Conservation (phyloP, 2,888 invertebrate genomes). For the Seira musarum region DNA sequence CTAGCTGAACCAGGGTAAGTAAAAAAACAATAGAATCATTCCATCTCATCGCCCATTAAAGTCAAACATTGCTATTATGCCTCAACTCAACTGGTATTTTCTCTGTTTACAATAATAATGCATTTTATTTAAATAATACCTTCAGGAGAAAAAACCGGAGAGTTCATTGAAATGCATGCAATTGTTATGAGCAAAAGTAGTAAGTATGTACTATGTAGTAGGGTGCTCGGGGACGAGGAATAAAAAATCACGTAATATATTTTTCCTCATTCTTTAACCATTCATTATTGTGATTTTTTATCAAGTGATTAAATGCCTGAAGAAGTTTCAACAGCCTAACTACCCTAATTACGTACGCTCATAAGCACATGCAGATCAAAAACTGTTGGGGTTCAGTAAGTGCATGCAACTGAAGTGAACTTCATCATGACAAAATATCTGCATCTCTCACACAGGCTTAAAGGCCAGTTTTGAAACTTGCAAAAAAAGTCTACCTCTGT, state of each 20-base stretch:
- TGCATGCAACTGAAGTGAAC: neutral
- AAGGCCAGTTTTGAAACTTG: neutral
- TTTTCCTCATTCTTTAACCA: conserved; percentile 22
- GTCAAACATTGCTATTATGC: conserved; percentile 1
- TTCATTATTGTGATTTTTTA: conserved; percentile 23
- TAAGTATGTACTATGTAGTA: too few relatives aligned
- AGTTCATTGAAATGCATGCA: conserved; percentile 15
- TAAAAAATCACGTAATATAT: conserved; percentile 19
- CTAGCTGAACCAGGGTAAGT: conserved; percentile 2
- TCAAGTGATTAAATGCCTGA: conserved; percentile 43
- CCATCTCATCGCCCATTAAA: neutral
- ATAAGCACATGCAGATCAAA: conserved; percentile 41
- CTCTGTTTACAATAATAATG: neutral
- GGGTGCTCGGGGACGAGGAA: conserved; percentile 38
- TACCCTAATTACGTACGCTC: conserved; percentile 57
- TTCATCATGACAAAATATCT: conserved; percentile 17
- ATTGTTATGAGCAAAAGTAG: too few relatives aligned
- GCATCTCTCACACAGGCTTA: too few relatives aligned
- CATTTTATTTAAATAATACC: conserved; percentile 6
- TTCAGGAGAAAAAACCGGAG: conserved; percentile 16
- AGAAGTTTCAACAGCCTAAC: conserved; percentile 52
- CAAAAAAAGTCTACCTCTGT: conserved; percentile 5
- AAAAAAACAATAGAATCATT: conserved; percentile 8
- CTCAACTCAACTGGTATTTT: conserved; percentile 3
- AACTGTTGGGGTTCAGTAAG: conserved; percentile 14